These are phyloP conservation scores for Rhombomys opimus DNA, from an alignment of 2,113 vertebrate species.

Conservation along the genomic window DNA sequence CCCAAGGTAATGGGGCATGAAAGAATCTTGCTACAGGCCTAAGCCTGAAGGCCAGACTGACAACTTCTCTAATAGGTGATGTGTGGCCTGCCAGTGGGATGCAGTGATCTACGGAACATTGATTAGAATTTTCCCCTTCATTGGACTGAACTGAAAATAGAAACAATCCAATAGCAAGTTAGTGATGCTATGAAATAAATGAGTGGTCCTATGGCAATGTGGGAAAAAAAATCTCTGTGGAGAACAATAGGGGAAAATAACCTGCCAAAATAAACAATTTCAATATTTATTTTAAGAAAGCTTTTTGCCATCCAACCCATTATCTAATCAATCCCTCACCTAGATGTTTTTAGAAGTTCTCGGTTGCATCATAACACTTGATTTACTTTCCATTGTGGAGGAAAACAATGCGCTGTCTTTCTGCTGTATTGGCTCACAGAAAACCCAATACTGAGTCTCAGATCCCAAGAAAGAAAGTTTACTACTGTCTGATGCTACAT, in stretches of 20 bases:
- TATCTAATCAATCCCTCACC: neutral
- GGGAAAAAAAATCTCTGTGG: constrained; percentile 24
- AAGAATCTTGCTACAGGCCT: constrained; percentile 50
- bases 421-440: neutral
- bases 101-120: constrained; percentile 56
- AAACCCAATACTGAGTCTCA: neutral
- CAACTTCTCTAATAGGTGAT: constrained; percentile 12
- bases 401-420: neutral
- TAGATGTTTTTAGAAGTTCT: neutral
- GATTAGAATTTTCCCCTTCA: constrained; percentile 64
- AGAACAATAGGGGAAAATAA: neutral
- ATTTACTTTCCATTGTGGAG: neutral
- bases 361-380: neutral
- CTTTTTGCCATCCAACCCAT: neutral
- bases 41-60: constrained; percentile 31
- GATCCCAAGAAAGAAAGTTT: neutral
- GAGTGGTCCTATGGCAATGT: neutral
- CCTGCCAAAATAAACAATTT: neutral
- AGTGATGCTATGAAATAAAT: constrained; percentile 59
- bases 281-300: constrained; percentile 39
- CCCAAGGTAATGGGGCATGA: constrained; percentile 53
- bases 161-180: constrained; percentile 35
- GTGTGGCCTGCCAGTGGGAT: neutral
- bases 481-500: neutral
- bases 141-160: constrained; percentile 49